Percentiles rank a stretch among this genome's conserved stretches.
Evolutionary conservation across 2,113 vertebrate genomes (phyloP).

Genomic region (Anser brachyrhynchus): DNA sequence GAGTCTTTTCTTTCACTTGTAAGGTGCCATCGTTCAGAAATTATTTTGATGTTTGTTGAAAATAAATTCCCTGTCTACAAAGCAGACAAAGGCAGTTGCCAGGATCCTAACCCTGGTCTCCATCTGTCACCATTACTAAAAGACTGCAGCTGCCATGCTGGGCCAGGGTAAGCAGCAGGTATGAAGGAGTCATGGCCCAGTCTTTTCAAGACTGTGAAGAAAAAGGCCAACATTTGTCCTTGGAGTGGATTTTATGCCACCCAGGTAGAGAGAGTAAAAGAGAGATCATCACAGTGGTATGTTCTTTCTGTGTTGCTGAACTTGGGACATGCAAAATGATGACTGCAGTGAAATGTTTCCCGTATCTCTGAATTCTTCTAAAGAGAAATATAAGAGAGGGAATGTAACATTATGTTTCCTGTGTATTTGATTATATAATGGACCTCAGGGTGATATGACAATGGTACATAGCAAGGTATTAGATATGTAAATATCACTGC

Average conservation of each 20-base stretch:
- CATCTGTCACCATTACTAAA: background rate
- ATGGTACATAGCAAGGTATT: background rate
- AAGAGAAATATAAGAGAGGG: background rate
- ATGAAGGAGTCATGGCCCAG: background rate
- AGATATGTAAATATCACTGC: background rate
- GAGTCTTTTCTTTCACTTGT: background rate
- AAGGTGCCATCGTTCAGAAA: background rate
- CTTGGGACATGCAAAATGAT: background rate
- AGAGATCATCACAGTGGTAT: background rate
- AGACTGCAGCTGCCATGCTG: background rate
- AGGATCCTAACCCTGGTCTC: background rate
- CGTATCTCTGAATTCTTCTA: background rate
- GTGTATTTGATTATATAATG: background rate
- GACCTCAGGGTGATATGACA: background rate
- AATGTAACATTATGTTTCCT: background rate
- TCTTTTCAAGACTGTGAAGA: background rate
- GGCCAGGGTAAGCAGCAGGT: constrained; percentile 22
- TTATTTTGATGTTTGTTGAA: background rate
- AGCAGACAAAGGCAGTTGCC: background rate
- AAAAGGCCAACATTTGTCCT: background rate
- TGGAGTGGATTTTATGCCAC: background rate
- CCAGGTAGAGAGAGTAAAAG: background rate
- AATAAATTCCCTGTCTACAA: background rate
- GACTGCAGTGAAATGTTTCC: background rate
- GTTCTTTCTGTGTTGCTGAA: background rate